Evolutionary conservation across 2,888 invertebrate genomes (phyloP), one percentile per base, ranked within the genome.

Genomic region (Pachycephus smyrnensis): DNA sequence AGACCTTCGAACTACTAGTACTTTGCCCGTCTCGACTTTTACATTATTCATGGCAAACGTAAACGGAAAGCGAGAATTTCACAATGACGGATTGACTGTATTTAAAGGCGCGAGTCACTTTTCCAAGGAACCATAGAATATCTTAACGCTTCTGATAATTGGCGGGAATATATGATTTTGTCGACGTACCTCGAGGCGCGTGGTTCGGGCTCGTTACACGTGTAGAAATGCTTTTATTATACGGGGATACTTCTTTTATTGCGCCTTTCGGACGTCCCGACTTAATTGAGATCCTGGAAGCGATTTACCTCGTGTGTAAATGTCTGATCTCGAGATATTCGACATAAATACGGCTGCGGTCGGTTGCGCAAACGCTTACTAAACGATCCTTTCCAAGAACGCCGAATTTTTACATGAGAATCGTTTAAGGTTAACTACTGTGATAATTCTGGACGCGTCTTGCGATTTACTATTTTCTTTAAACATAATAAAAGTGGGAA

Each of bases 61-160:
- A 0, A 23, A 55, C 71, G 71, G 31, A 33, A 33, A 71, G 71
- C 11, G 3, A 81, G 79, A 55, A 9, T 9, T 40, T 55, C 23
- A 55, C 23, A 23, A 2, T 23, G 23, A 6, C 55, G 84, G 85
- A 86, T 85, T 84, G 87, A 79, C 69, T 82, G 86, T 87, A 87
- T 88, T 89, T 88, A 88, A 88, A 85, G 83, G 85, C 85, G 23
- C 15, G 6, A 23, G 82, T 83, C 84, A 84, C 88, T 88, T 89
- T 89, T 88, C 86, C 86, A 83, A 79, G 83, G 83, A 85, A 86
- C 85, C 82, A 80, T 83, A 82, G 88, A 89, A 90, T 89, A 90
- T 88, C 87, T 88, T 88, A 88, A 87, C 89, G 85, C 88, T 87
- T 86, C 83, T 82, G 77, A 86, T 90, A 89, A 89, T 88, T 89